Conservation (phyloP, 1,140 invertebrate species). For the Globodera rostochiensis region DNA sequence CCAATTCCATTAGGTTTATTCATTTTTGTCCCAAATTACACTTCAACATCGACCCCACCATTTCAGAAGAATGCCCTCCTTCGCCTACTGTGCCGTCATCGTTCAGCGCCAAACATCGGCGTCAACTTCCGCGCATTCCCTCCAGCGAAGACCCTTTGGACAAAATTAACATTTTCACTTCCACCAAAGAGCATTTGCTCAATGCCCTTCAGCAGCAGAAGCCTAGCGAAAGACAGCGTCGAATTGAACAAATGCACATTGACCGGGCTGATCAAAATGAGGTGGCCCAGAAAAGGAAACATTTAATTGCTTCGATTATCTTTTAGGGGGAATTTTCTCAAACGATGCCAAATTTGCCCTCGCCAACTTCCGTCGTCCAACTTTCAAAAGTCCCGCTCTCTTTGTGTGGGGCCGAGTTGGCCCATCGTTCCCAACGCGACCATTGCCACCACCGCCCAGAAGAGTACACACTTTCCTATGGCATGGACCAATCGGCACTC, state of each 20-base stretch:
- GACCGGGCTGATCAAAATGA: neutral
- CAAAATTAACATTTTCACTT: conserved; percentile 10
- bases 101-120: conserved; percentile 6
- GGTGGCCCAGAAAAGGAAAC: neutral
- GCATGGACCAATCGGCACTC: conserved; percentile 44
- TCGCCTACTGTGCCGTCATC: neutral
- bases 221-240: neutral
- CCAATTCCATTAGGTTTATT: neutral
- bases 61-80: neutral
- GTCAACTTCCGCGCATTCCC: conserved; percentile 16
- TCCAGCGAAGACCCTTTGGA: conserved; percentile 1
- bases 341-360: conserved; percentile 1
- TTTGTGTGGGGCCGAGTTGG: neutral
- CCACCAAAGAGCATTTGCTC: conserved; percentile 14
- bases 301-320: neutral
- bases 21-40: too few species aligned
- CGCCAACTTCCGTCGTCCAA: conserved; percentile 3
- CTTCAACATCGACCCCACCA: neutral
- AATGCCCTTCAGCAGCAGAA: conserved; percentile 6
- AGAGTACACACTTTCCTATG: conserved; percentile 53
- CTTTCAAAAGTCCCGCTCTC: neutral
- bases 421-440: neutral
- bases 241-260: neutral
- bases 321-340: neutral
- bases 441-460: conserved; percentile 2